phyloP scores from a whole-genome alignment of 2,113 vertebrate genomes.

The Patagioenas fasciata region DNA sequence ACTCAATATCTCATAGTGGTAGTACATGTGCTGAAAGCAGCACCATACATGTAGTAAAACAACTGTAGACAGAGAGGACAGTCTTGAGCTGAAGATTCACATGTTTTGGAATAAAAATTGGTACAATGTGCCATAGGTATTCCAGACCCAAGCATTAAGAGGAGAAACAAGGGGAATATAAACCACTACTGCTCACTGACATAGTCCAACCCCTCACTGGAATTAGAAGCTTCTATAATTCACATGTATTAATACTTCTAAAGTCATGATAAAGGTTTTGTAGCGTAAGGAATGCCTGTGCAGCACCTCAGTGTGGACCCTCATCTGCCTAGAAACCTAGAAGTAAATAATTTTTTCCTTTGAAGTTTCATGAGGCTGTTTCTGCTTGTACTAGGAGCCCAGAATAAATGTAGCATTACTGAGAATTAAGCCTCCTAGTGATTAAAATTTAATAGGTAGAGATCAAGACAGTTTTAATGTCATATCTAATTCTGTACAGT shows the following conservation, averaged over 20 bases:
- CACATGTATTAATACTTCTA: background rate
- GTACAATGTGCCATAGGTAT: background rate
- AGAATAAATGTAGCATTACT: background rate
- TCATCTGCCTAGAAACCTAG: background rate
- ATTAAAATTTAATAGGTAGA: background rate
- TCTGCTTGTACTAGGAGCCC: background rate
- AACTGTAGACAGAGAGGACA: background rate
- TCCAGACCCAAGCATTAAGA: background rate
- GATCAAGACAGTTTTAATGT: background rate
- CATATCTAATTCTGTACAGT: background rate
- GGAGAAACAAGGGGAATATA: background rate
- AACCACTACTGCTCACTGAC: background rate
- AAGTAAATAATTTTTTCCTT: background rate
- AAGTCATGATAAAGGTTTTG: background rate
- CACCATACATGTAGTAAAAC: background rate
- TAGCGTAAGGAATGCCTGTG: background rate
- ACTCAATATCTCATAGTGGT: too few relatives aligned
- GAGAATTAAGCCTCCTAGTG: background rate
- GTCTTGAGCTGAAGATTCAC: background rate
- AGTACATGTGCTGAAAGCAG: background rate
- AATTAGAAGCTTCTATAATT: background rate
- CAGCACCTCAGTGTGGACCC: background rate
- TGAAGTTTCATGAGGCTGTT: background rate
- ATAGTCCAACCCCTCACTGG: background rate
- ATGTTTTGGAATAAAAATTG: background rate